These are phyloP conservation scores for Actinernus sp. DNA, from an alignment of 92 coral and sea anemone species.

Conservation along the genomic window DNA sequence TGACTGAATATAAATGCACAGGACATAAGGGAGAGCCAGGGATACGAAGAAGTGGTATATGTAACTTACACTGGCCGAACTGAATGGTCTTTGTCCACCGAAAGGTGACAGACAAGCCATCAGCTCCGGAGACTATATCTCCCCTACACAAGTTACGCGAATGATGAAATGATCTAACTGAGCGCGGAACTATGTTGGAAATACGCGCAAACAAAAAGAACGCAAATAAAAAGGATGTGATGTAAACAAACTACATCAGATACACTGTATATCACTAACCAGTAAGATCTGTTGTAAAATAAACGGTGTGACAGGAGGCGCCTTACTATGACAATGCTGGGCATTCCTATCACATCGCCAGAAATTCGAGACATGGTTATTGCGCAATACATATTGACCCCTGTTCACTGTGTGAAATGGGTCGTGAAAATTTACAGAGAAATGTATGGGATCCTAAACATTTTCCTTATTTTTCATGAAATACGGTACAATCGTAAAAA, in stretches of 20 bases:
- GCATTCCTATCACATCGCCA: constrained; percentile 4
- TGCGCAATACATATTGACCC: too few species aligned
- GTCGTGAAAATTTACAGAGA: too few species aligned
- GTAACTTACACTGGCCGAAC: constrained; percentile 6
- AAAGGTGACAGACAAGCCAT: constrained; percentile 25
- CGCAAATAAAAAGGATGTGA: constrained; percentile 5
- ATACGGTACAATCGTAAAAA: too few species aligned
- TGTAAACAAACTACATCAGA: background rate
- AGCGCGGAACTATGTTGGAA: constrained; percentile 32
- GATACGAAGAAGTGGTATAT: constrained; percentile 13
- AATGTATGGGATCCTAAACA: too few species aligned
- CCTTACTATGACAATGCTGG: constrained; percentile 3
- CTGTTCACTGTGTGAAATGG: too few species aligned
- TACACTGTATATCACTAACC: background rate
- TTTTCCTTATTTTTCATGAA: too few species aligned
- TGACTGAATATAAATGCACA: background rate
- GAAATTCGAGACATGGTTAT: too few species aligned
- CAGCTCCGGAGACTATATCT: background rate
- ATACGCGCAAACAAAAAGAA: constrained; percentile 10
- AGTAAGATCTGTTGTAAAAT: background rate
- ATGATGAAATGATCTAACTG: background rate
- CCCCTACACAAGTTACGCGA: constrained; percentile 2
- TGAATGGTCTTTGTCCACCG: constrained; percentile 39
- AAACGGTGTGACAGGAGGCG: constrained; percentile 15
- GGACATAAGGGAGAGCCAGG: constrained; percentile 20